Conservation (phyloP, 1,140 invertebrate species). For the Tetragnatha versicolor region DNA sequence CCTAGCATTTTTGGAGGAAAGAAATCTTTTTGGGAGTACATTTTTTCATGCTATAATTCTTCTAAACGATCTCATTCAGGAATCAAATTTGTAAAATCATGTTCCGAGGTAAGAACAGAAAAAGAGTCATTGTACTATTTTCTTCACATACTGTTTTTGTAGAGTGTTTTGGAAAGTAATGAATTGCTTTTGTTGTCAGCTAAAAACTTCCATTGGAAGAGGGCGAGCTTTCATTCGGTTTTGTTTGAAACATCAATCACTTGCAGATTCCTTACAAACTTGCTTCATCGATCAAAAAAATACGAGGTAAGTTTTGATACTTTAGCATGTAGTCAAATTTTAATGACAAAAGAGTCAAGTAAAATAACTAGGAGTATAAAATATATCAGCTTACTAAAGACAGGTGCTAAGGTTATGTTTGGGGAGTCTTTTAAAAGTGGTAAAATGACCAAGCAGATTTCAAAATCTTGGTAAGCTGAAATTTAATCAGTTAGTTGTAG, state of each 20-base stretch:
- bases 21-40: slow-evolving; percentile 67
- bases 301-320: slow-evolving; percentile 61
- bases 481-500: no score
- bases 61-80: slow-evolving; percentile 64
- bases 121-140: neutral
- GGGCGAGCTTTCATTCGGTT: slow-evolving; percentile 66
- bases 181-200: slow-evolving; percentile 59
- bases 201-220: slow-evolving; percentile 64
- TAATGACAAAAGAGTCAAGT: neutral
- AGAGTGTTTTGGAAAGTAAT: neutral
- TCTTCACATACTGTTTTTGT: neutral
- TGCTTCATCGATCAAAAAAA: slow-evolving; percentile 62
- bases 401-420: neutral
- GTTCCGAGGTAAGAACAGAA: slow-evolving; percentile 62
- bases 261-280: slow-evolving; percentile 66
- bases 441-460: neutral
- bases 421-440: neutral
- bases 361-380: neutral
- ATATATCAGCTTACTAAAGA: neutral
- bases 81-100: slow-evolving; percentile 64
- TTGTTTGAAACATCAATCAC: slow-evolving; percentile 65
- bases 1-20: slow-evolving; percentile 61
- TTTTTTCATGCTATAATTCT: slow-evolving; percentile 62
- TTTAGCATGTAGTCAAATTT: neutral
- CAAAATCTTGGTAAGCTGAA: no score